Evolutionary conservation across 2,888 invertebrate genomes (phyloP).

Genomic region (Bimastos eiseni): DNA sequence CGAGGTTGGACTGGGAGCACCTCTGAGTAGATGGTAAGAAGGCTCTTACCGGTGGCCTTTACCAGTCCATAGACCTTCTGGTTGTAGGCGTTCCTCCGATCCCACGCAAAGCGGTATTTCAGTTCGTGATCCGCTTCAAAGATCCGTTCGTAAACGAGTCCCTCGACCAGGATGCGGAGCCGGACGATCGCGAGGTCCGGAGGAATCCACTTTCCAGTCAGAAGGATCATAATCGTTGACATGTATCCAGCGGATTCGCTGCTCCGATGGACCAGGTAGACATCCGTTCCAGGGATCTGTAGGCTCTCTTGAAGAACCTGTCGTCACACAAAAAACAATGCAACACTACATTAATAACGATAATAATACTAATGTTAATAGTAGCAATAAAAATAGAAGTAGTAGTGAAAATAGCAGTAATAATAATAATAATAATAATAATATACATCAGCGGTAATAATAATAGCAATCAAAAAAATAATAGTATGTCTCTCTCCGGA

Average conservation of each 20-base stretch:
- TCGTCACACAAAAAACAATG: not conserved
- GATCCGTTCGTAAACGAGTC: conserved; percentile 86
- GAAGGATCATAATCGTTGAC: conserved; percentile 77
- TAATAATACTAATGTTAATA: too few species aligned
- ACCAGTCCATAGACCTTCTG: conserved; percentile 97
- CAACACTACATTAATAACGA: too few species aligned
- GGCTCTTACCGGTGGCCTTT: conserved; percentile 79
- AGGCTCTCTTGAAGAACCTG: conserved; percentile 95
- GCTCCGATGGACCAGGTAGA: conserved; percentile 91
- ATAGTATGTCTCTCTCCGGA: too few species aligned
- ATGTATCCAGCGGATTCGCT: conserved; percentile 91
- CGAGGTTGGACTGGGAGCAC: too few species aligned
- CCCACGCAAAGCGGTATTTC: conserved; percentile 95
- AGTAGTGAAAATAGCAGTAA: too few species aligned
- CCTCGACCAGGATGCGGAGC: conserved; percentile 85
- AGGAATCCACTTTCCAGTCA: conserved; percentile 58
- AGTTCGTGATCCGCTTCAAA: conserved; percentile 95
- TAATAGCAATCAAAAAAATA: too few species aligned
- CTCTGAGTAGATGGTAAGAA: too few species aligned
- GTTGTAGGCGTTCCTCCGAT: conserved; percentile 93
- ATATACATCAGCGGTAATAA: too few species aligned
- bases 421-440: too few species aligned
- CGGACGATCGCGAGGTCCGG: conserved; percentile 70
- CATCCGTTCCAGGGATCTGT: conserved; percentile 86
- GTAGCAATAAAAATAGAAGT: too few species aligned